These are phyloP conservation scores for Orycteropus afer DNA, from an alignment of 2,113 vertebrate species.

Conservation along the genomic window DNA sequence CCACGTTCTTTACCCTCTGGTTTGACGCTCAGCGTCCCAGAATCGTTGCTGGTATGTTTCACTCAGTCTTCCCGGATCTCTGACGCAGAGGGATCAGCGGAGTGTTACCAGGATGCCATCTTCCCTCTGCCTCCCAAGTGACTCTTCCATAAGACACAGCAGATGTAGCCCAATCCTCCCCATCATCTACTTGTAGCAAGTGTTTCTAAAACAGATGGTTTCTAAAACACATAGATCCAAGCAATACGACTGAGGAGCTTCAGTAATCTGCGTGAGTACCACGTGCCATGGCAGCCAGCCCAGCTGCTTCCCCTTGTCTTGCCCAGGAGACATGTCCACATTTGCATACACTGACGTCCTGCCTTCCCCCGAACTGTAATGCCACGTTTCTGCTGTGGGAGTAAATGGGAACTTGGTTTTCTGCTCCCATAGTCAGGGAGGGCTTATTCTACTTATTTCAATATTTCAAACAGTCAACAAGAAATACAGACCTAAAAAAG, in stretches of 20 bases:
- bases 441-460: neutral
- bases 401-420: neutral
- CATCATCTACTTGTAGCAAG: neutral
- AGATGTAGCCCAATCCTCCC: too few species aligned
- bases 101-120: too few species aligned
- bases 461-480: neutral
- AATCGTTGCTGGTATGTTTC: too few species aligned
- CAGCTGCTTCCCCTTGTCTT: neutral
- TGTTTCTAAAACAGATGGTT: neutral
- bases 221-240: neutral
- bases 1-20: too few species aligned
- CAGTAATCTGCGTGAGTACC: neutral
- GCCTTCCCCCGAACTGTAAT: neutral
- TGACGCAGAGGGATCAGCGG: too few species aligned
- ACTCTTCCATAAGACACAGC: too few species aligned
- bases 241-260: neutral
- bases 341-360: neutral
- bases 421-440: neutral
- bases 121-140: too few species aligned
- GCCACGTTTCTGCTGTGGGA: neutral
- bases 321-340: neutral
- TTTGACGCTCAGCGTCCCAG: too few species aligned
- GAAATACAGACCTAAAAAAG: neutral
- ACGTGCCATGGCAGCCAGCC: neutral
- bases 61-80: too few species aligned